phyloP scores from a whole-genome alignment of 2,113 vertebrate genomes.

The Lontra canadensis region DNA sequence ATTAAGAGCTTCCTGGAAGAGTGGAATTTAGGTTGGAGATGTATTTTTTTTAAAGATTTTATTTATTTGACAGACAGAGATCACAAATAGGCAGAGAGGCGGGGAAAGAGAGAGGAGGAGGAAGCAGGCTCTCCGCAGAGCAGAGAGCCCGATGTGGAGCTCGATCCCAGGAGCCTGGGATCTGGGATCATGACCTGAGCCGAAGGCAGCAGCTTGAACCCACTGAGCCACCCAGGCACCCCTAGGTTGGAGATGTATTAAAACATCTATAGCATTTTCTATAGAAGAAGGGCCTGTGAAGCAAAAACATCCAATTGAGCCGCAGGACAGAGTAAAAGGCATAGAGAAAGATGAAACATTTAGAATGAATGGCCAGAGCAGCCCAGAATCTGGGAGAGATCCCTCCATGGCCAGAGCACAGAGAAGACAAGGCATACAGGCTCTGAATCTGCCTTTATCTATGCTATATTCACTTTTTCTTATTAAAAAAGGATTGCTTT shows the following conservation, averaged over 20 bases:
- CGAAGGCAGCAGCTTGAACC: no score
- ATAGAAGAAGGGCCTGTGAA: background rate
- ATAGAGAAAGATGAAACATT: background rate
- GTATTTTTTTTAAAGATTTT: background rate
- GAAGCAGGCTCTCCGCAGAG: no score
- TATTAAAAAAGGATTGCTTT: background rate
- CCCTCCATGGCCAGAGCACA: fast-evolving
- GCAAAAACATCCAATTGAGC: background rate
- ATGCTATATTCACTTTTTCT: background rate
- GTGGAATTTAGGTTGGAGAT: background rate
- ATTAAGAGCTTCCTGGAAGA: background rate
- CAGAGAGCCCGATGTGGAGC: no score
- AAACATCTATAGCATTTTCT: no score
- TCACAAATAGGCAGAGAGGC: no score
- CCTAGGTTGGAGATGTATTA: background rate
- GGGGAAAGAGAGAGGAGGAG: no score
- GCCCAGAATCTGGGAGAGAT: background rate
- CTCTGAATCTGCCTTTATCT: background rate
- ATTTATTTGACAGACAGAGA: no score
- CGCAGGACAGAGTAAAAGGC: background rate
- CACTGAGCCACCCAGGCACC: no score
- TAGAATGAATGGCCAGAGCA: background rate
- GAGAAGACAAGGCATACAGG: background rate
- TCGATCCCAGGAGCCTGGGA: no score
- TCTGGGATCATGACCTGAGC: no score